These are phyloP conservation scores for Cerceris ruficornis DNA, from an alignment of 2,888 invertebrate species.

Conservation along the genomic window DNA sequence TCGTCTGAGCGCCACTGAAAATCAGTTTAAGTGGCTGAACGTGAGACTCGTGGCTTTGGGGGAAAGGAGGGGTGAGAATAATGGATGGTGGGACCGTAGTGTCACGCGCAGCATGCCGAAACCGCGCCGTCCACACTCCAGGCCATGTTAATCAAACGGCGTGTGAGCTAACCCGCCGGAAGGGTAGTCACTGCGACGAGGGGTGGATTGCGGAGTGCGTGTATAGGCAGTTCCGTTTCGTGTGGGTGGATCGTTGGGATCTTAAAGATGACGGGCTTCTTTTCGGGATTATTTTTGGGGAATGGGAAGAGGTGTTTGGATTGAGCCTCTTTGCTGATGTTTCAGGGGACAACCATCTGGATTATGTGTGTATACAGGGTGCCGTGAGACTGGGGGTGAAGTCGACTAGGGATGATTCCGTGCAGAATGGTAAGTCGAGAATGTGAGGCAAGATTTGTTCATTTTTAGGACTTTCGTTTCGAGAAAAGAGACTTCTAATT, in stretches of 20 bases:
- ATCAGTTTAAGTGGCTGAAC: conserved; percentile 51
- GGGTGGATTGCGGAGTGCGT: conserved; percentile 7
- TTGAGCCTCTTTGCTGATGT: no score
- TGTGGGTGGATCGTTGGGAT: conserved; percentile 19
- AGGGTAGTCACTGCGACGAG: conserved; percentile 35
- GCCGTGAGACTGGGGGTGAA: no score
- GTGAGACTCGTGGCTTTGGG: conserved; percentile 14
- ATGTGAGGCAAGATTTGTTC: no score
- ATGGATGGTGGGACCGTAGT: conserved; percentile 75
- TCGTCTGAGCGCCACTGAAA: conserved; percentile 24
- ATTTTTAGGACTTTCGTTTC: no score
- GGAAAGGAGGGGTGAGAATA: conserved; percentile 59
- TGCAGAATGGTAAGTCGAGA: no score
- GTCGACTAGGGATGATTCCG: no score
- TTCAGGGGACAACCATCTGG: no score
- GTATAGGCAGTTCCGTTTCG: conserved; percentile 15
- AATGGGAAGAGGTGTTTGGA: no score
- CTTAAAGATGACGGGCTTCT: background rate
- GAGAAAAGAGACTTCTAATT: background rate
- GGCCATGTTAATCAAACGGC: conserved; percentile 77
- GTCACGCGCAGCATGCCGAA: conserved; percentile 75
- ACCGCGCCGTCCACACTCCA: conserved; percentile 73
- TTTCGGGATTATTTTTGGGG: no score
- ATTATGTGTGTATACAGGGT: no score
- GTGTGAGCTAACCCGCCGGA: conserved; percentile 56